Base-by-base conservation (phyloP, 2,888 invertebrate genomes). In the Hypomecis punctinalis region DNA sequence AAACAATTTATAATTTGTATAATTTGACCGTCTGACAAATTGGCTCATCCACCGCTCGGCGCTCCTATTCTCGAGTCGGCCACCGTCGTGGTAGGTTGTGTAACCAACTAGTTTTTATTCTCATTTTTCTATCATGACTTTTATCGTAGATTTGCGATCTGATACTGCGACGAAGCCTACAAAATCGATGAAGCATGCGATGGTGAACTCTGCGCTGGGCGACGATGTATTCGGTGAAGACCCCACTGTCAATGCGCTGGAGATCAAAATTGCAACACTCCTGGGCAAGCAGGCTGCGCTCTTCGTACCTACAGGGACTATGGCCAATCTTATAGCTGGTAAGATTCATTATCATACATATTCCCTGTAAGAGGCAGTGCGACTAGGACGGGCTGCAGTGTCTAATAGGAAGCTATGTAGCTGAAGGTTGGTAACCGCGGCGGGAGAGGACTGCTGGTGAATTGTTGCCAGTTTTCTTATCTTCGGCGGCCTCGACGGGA, bases 221-320 rank as follows among this genome's bases (percentile, higher is more conserved):
- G 99, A 99, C 85, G 98, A 99, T 90, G 98, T 98, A 0, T 98
- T 95, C 79, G 95, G 95, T 6, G 98, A 98, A 88, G 98, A 98
- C 88, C 97, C 97, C 0, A 99, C 99, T 0, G 96, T 98, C 6
- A 95, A 94, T 72, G 96, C 95, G 68, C 86, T 98, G 78, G 96
- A 99, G 85, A 87, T 91, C 70, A 95, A 94, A 80, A 94, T 96
- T 54, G 98, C 99, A 0, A 84, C 94, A 49, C 79, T 98, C 68
- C 93, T 98, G 64, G 97, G 96, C 10, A 99, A 98, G 89, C 98
- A 99, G 86, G 97, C 96, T 6, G 97, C 97, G 0, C 85, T 99
- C 56, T 98, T 98, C 86, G 96, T 98, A 13, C 95, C 97, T 0
- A 97, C 97, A 67, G 99, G 99, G 47, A 98, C 99, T 5, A 99